A percentile compares a stretch with the other conserved stretches of the same genome.
These are phyloP conservation scores for Parnassius orleans DNA, from an alignment of 2,888 invertebrate species.

Conservation along the genomic window DNA sequence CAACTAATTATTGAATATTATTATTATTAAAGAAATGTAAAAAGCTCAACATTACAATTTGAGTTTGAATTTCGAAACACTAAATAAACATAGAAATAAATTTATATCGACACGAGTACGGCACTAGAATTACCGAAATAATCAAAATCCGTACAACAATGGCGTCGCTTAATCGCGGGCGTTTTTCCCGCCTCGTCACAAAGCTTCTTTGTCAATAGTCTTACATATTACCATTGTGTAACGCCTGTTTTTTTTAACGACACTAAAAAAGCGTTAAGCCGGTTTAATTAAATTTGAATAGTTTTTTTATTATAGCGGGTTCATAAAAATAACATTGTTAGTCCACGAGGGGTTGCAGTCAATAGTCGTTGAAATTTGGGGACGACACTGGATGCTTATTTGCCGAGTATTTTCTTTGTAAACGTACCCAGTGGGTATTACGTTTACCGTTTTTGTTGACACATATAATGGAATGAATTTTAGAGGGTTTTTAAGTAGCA, in stretches of 20 bases:
- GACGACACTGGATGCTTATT: conserved; percentile 44
- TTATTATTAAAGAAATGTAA: too few relatives aligned
- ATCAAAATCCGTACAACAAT: conserved; percentile 73
- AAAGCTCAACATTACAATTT: too few relatives aligned
- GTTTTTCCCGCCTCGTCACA: conserved; percentile 54
- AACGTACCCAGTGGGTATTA: conserved; percentile 41
- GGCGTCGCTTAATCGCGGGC: conserved; percentile 68
- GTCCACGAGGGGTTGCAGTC: conserved; percentile 48
- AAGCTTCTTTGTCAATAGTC: conserved; percentile 65
- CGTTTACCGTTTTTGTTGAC: conserved; percentile 62
- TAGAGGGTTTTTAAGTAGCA: conserved; percentile 35
- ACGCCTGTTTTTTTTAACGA: conserved; percentile 34
- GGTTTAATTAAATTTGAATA: conserved; percentile 72
- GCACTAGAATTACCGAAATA: conserved; percentile 54
- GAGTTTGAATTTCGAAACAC: too few relatives aligned
- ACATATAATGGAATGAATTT: conserved; percentile 61
- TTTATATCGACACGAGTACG: conserved; percentile 38
- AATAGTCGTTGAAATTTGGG: conserved; percentile 44
- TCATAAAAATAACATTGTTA: conserved; percentile 75
- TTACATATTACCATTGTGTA: conserved; percentile 48
- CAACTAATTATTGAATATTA: too few relatives aligned
- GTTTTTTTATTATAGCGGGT: conserved; percentile 48
- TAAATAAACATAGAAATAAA: too few relatives aligned
- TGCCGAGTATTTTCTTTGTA: conserved; percentile 59
- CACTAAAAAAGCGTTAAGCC: conserved; percentile 52